A percentile compares a stretch with the other conserved stretches of the same genome.
Conservation (phyloP, 2,797 vertebrate genomes). For the Tenualosa ilisha region DNA sequence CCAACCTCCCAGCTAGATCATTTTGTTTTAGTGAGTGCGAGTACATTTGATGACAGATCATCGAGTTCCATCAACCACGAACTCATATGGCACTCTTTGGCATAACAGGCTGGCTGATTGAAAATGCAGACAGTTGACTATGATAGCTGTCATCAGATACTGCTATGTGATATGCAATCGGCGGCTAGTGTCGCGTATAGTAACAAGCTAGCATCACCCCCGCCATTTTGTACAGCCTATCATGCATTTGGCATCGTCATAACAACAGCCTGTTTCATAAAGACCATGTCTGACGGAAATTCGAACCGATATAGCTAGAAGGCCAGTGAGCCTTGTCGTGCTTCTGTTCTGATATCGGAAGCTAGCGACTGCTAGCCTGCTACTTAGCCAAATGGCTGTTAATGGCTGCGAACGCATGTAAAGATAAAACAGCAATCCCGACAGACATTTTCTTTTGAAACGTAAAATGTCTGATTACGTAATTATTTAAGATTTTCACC, state of each 20-base stretch:
- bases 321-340: not conserved
- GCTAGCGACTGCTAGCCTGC: slow-evolving; percentile 55
- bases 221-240: slow-evolving; percentile 83
- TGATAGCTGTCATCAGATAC: slow-evolving; percentile 39
- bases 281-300: slow-evolving; percentile 61
- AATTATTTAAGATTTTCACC: slow-evolving; percentile 70
- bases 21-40: not conserved
- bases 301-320: slow-evolving; percentile 43
- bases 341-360: not conserved
- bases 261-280: slow-evolving; percentile 77
- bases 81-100: not conserved
- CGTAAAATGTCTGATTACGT: slow-evolving; percentile 54
- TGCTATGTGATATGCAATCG: slow-evolving; percentile 17
- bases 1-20: not conserved
- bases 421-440: slow-evolving; percentile 57
- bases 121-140: slow-evolving; percentile 14
- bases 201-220: slow-evolving; percentile 71
- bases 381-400: slow-evolving; percentile 62
- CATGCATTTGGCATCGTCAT: slow-evolving; percentile 84
- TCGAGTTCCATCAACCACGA: not conserved
- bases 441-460: slow-evolving; percentile 59
- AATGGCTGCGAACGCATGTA: slow-evolving; percentile 72
- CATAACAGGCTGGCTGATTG: not conserved
- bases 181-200: slow-evolving; percentile 56
- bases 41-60: not conserved